phyloP scores from a whole-genome alignment of 2,113 vertebrate species.

The Ariopsis seemanni region DNA sequence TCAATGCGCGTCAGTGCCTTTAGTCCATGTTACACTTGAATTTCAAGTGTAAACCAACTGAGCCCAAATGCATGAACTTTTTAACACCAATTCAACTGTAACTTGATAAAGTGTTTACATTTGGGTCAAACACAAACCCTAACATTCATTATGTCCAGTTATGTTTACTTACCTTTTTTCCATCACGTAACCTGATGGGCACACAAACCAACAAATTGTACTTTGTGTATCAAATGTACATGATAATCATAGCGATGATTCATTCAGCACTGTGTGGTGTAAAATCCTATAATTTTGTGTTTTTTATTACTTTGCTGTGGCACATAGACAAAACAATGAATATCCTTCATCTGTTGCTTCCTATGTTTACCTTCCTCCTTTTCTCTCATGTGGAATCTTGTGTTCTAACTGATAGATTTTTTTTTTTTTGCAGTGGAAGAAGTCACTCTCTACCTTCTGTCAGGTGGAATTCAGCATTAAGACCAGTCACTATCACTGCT shows the following conservation, averaged over 20 bases:
- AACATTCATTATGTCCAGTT: neutral
- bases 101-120: neutral
- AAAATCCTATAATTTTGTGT: neutral
- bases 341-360: neutral
- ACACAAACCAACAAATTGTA: neutral
- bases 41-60: neutral
- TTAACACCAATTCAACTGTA: neutral
- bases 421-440: constrained; percentile 66
- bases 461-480: constrained; percentile 61
- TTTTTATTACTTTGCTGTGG: neutral
- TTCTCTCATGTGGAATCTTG: neutral
- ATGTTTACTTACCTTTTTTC: neutral
- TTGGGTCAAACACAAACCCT: neutral
- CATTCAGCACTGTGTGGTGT: neutral
- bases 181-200: neutral
- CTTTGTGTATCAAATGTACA: neutral
- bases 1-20: neutral
- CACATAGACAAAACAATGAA: neutral
- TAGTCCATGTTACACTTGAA: neutral
- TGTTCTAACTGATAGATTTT: neutral
- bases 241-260: neutral
- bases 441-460: constrained; percentile 64
- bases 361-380: neutral
- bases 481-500: constrained; percentile 65
- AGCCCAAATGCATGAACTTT: neutral